phyloP scores from a whole-genome alignment of 2,888 invertebrate species.

The Lissonota sp. region DNA sequence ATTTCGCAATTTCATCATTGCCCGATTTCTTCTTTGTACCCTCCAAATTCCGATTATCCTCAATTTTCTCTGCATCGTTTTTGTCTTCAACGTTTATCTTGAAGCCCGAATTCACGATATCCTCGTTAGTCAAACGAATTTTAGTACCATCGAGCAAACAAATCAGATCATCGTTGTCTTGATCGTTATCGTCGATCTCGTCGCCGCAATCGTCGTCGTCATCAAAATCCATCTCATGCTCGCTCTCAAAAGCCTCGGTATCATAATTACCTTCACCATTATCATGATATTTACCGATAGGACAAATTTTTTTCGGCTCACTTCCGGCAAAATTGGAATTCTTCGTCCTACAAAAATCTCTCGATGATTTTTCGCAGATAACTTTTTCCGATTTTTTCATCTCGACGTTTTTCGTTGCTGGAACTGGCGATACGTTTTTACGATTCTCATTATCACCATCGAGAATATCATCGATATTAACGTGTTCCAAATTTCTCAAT shows the following conservation, averaged over 20 bases:
- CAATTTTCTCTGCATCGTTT: not conserved
- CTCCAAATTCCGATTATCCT: not conserved
- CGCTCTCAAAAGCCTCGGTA: slow-evolving; percentile 59
- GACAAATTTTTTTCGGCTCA: slow-evolving; percentile 11
- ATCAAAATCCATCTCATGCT: slow-evolving; percentile 58
- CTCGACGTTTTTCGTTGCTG: not conserved
- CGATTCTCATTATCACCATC: slow-evolving; percentile 21
- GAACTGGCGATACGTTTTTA: not conserved
- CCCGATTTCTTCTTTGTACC: not conserved
- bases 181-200: slow-evolving; percentile 54
- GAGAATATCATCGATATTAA: slow-evolving; percentile 45
- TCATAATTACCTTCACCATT: slow-evolving; percentile 22
- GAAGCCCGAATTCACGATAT: slow-evolving; percentile 54
- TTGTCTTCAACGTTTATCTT: slow-evolving; percentile 11
- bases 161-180: slow-evolving; percentile 59
- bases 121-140: slow-evolving; percentile 56
- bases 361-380: not conserved
- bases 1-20: slow-evolving; percentile 8
- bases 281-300: slow-evolving; percentile 15
- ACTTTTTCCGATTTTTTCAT: not conserved
- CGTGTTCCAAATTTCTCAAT: slow-evolving; percentile 72
- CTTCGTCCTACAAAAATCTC: not conserved
- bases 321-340: not conserved
- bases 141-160: slow-evolving; percentile 65
- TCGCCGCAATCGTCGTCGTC: slow-evolving; percentile 66